phyloP scores from a whole-genome alignment of 2,113 vertebrate genomes.

The Columbina picui region DNA sequence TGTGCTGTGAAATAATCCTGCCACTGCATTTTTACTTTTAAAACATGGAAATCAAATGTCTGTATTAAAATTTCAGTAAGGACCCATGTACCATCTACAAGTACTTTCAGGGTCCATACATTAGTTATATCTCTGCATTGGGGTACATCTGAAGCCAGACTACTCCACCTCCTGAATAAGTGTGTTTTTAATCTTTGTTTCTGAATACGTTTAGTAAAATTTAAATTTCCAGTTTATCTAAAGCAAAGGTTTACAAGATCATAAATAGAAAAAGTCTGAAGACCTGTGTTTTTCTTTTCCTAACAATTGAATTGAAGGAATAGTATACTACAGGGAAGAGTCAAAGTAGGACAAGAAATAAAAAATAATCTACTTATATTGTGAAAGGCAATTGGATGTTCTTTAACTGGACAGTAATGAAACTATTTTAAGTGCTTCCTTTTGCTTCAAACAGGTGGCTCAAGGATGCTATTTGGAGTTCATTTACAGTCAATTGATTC shows the following conservation, averaged over 20 bases:
- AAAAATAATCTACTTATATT: constrained; percentile 25
- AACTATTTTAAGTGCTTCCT: constrained; percentile 56
- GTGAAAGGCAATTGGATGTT: neutral
- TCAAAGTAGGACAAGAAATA: neutral
- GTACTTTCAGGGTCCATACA: neutral
- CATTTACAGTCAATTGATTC: constrained; percentile 45
- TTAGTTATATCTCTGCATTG: neutral
- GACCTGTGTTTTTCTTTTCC: neutral
- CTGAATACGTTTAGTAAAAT: neutral
- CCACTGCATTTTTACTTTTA: neutral
- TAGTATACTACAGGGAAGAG: neutral
- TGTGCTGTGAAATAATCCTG: neutral
- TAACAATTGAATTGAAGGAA: neutral
- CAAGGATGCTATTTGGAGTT: constrained; percentile 3
- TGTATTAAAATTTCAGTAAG: neutral
- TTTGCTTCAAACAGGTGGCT: constrained; percentile 47
- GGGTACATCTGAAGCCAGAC: neutral
- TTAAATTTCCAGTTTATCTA: neutral
- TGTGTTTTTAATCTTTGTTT: neutral
- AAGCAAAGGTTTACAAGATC: neutral
- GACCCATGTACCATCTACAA: neutral
- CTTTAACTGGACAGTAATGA: constrained; percentile 14
- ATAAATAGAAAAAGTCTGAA: neutral
- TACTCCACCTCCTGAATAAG: neutral
- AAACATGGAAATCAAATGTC: neutral